phyloP scores from a whole-genome alignment of 2,888 invertebrate genomes.

The Cactoblastis cactorum region DNA sequence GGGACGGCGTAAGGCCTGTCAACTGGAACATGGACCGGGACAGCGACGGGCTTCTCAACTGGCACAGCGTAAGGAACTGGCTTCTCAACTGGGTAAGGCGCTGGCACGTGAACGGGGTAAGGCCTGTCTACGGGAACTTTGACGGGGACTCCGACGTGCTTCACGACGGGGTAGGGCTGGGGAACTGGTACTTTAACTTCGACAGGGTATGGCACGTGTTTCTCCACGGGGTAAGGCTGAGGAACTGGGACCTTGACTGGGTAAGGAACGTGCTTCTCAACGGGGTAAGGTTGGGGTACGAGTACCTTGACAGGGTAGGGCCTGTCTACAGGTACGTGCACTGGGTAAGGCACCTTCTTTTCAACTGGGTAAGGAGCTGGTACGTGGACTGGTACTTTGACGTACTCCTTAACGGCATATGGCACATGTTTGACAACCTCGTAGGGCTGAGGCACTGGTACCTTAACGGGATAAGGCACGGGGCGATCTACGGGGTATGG shows the following conservation, averaged over 20 bases:
- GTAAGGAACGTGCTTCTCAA: constrained; percentile 86
- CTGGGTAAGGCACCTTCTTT: constrained; percentile 86
- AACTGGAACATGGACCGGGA: constrained; percentile 78
- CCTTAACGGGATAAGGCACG: constrained; percentile 83
- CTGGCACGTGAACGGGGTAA: constrained; percentile 83
- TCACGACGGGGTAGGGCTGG: constrained; percentile 85
- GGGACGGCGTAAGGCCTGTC: constrained; percentile 82
- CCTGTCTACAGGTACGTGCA: constrained; percentile 85
- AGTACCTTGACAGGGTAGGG: constrained; percentile 89
- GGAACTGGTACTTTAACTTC: constrained; percentile 87
- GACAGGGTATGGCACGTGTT: constrained; percentile 85
- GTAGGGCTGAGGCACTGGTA: constrained; percentile 85
- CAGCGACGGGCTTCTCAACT: constrained; percentile 72
- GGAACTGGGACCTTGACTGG: constrained; percentile 88
- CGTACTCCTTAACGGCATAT: constrained; percentile 87
- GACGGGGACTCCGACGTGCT: constrained; percentile 82
- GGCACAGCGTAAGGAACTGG: constrained; percentile 80
- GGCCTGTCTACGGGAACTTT: constrained; percentile 85
- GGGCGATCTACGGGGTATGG: constrained; percentile 83
- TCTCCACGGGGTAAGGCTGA: constrained; percentile 88
- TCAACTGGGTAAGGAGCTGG: constrained; percentile 89
- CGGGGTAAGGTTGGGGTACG: constrained; percentile 89
- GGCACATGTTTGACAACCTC: constrained; percentile 85
- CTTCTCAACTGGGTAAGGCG: constrained; percentile 80
- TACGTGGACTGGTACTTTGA: constrained; percentile 88